Conservation (phyloP, 2,888 invertebrate species). For the Noctua fimbriata region DNA sequence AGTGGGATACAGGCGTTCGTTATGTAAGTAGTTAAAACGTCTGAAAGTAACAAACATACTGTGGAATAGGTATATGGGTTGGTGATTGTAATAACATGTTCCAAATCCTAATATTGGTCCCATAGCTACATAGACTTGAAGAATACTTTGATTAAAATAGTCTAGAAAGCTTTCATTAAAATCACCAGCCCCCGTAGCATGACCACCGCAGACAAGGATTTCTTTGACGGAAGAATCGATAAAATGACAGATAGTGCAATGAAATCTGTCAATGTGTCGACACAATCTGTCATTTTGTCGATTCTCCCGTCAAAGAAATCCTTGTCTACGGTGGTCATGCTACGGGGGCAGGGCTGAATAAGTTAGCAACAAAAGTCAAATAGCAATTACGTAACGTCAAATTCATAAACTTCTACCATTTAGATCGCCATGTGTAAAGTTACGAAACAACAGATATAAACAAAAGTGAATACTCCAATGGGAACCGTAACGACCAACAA, state of each 20-base stretch:
- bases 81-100: neutral
- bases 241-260: too few species aligned
- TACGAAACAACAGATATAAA: constrained; percentile 4
- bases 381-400: neutral
- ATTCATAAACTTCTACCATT: neutral
- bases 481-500: neutral
- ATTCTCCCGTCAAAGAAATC: too few species aligned
- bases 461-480: constrained; percentile 22
- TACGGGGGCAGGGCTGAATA: neutral
- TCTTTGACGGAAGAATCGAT: too few species aligned
- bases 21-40: neutral
- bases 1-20: too few species aligned
- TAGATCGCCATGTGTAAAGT: neutral
- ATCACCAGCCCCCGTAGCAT: too few species aligned
- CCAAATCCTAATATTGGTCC: neutral
- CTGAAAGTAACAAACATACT: neutral
- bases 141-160: too few species aligned
- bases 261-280: too few species aligned
- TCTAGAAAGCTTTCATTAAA: neutral
- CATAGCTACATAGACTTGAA: neutral
- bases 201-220: too few species aligned
- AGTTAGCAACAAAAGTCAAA: neutral
- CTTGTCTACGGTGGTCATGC: too few species aligned
- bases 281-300: too few species aligned
- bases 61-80: neutral